Evolutionary conservation across 37 sponge, comb jelly and placozoan species (phyloP).

Genomic region (Tethya wilhelma): DNA sequence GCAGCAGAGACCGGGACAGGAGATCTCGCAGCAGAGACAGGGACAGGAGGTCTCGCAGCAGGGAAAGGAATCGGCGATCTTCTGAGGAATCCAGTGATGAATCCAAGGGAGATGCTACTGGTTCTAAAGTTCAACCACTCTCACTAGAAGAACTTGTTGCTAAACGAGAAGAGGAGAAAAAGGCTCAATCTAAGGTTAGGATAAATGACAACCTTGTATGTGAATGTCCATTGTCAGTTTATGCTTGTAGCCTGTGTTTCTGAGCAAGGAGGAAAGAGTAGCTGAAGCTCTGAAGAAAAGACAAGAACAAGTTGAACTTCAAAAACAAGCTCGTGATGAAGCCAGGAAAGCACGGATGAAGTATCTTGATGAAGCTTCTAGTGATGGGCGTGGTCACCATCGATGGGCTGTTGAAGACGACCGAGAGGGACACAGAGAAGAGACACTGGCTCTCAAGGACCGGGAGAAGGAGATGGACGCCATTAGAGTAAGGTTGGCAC

Average conservation of each 20-base stretch:
- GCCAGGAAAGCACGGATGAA: conserved; percentile 48
- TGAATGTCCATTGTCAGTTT: neutral
- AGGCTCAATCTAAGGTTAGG: conserved; percentile 74
- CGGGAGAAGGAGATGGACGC: conserved; percentile 81
- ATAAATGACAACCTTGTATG: neutral
- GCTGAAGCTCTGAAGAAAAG: conserved; percentile 85
- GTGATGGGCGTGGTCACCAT: neutral
- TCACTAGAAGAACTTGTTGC: conserved; percentile 94
- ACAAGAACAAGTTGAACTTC: conserved; percentile 71
- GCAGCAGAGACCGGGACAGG: conserved; percentile 35
- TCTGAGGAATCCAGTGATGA: too few species aligned
- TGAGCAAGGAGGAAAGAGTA: conserved; percentile 88
- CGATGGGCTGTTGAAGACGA: conserved; percentile 25
- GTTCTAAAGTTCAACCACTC: conserved; percentile 74
- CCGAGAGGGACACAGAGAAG: conserved; percentile 51
- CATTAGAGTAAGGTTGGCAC: conserved; percentile 61
- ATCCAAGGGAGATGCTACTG: too few species aligned
- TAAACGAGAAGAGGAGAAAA: conserved; percentile 75
- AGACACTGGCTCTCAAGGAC: conserved; percentile 66
- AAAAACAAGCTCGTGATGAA: conserved; percentile 53
- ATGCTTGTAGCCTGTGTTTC: conserved; percentile 79
- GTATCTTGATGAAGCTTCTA: conserved; percentile 38
- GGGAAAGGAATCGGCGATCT: conserved; percentile 15
- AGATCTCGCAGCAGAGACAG: conserved; percentile 21
- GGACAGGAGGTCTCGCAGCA: conserved; percentile 29